phyloP scores from a whole-genome alignment of 1,140 invertebrate species.

The Hylaeus volcanicus region DNA sequence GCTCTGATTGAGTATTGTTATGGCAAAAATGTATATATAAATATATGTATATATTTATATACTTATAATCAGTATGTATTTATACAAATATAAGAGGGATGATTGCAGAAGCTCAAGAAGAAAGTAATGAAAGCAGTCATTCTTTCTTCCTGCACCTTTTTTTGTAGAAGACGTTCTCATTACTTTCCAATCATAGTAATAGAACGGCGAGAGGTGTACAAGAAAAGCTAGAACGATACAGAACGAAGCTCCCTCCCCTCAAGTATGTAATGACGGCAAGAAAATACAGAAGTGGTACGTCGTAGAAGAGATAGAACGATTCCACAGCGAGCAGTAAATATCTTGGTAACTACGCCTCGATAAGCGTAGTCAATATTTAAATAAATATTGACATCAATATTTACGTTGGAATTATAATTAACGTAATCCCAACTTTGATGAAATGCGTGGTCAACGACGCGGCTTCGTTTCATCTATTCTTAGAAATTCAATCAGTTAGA shows the following conservation, averaged over 20 bases:
- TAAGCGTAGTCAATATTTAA: slow-evolving; percentile 21
- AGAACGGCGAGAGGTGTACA: neutral
- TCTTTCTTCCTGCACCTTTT: neutral
- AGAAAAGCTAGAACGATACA: neutral
- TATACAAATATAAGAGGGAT: too few species aligned
- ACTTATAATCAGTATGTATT: too few species aligned
- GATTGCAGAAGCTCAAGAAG: too few species aligned
- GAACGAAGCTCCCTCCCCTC: neutral
- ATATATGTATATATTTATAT: too few species aligned
- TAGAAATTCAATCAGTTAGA: neutral
- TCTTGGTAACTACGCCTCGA: slow-evolving; percentile 1
- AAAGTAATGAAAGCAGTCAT: neutral
- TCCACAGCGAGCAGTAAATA: neutral
- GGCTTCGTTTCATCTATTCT: slow-evolving; percentile 25
- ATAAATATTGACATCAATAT: slow-evolving; percentile 32
- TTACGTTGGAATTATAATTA: slow-evolving; percentile 33
- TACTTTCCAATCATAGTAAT: neutral
- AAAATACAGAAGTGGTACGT: neutral
- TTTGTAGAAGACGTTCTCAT: neutral
- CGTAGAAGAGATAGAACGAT: neutral
- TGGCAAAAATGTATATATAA: too few species aligned
- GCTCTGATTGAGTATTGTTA: too few species aligned
- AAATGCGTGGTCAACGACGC: neutral
- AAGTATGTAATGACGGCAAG: neutral
- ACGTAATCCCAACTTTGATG: neutral